A percentile compares a stretch with the other conserved stretches of the same genome.
Evolutionary conservation across 2,888 invertebrate genomes (phyloP).

Genomic region (Ophion ellenae): DNA sequence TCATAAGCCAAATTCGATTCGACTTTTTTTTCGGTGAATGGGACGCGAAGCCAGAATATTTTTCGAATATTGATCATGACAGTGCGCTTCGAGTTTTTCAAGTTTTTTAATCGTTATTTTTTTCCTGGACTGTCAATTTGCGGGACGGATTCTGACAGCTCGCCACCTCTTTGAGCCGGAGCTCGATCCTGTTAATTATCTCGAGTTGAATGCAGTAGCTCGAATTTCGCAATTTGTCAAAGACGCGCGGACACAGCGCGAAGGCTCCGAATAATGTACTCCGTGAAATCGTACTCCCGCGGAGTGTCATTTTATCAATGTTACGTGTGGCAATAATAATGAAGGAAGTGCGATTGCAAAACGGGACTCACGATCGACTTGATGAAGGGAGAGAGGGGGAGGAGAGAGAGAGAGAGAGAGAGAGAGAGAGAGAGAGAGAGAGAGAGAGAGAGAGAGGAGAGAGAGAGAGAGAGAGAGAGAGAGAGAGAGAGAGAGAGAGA

Average conservation of each 20-base stretch:
- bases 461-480: too few species aligned
- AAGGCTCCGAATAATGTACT: not conserved
- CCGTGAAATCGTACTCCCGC: slow-evolving; percentile 30
- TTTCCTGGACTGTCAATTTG: not conserved
- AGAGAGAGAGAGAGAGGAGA: too few species aligned
- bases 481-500: too few species aligned
- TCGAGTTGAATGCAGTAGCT: slow-evolving; percentile 4
- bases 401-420: slow-evolving; percentile 7
- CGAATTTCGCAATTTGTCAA: slow-evolving; percentile 37
- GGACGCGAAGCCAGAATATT: too few species aligned
- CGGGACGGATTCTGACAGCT: not conserved
- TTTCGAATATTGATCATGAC: too few species aligned
- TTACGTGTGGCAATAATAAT: slow-evolving; percentile 23
- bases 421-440: not conserved
- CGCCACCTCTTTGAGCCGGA: not conserved
- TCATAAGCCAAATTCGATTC: too few species aligned
- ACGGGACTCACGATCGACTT: slow-evolving; percentile 6
- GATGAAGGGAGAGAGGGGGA: slow-evolving; percentile 13
- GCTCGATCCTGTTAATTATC: slow-evolving; percentile 12
- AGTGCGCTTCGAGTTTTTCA: not conserved
- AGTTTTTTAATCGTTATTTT: not conserved
- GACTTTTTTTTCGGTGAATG: too few species aligned
- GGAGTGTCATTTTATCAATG: slow-evolving; percentile 39
- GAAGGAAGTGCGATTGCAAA: slow-evolving; percentile 25
- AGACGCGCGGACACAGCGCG: not conserved